Percentiles rank a stretch among this genome's conserved stretches.
These are phyloP conservation scores for Dolomedes plantarius DNA, from an alignment of 2,888 invertebrate species.

Conservation along the genomic window DNA sequence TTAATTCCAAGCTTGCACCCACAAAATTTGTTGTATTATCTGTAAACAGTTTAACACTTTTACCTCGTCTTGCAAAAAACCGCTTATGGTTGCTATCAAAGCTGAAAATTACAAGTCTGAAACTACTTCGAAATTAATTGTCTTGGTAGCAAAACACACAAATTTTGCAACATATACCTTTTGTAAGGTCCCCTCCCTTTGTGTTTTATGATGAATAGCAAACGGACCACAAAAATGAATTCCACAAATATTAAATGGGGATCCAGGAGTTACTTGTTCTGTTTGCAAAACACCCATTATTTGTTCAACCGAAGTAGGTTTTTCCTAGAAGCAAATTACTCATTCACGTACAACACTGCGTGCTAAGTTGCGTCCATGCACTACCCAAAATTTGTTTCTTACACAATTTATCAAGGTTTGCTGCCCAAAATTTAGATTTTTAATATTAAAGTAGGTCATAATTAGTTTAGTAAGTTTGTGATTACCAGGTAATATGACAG, in stretches of 20 bases:
- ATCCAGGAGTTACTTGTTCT: not conserved
- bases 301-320: not conserved
- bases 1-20: not conserved
- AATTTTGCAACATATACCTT: slow-evolving; percentile 61
- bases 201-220: slow-evolving; percentile 11
- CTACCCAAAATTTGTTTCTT: too few relatives aligned
- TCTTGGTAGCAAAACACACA: slow-evolving; percentile 50
- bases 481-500: too few relatives aligned
- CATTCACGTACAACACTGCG: too few relatives aligned
- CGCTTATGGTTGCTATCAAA: slow-evolving; percentile 66
- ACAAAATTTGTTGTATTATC: slow-evolving; percentile 3
- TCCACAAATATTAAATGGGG: not conserved
- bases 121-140: slow-evolving; percentile 70
- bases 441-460: too few relatives aligned
- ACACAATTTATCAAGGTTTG: too few relatives aligned
- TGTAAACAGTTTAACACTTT: too few relatives aligned
- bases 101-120: slow-evolving; percentile 61
- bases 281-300: slow-evolving; percentile 26
- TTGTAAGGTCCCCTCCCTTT: not conserved
- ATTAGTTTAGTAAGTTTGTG: too few relatives aligned
- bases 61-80: slow-evolving; percentile 56
- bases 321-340: slow-evolving; percentile 21
- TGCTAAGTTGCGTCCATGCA: too few relatives aligned
- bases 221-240: slow-evolving; percentile 17
- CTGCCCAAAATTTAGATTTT: too few relatives aligned